phyloP scores from a whole-genome alignment of 1,140 invertebrate species.

The Aplysia californica region DNA sequence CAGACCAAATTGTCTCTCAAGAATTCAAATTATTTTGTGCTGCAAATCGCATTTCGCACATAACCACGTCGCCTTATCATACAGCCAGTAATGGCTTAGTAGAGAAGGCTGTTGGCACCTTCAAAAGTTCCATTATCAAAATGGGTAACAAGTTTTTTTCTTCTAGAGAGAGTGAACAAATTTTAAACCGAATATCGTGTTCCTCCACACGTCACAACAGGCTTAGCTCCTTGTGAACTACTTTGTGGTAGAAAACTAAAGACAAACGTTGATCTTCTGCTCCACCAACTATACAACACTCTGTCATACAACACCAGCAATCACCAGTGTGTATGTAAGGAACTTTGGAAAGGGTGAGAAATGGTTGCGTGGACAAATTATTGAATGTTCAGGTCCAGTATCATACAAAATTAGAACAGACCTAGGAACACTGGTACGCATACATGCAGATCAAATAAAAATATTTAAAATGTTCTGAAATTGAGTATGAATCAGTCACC shows the following conservation, averaged over 20 bases:
- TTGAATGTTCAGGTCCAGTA: too few species aligned
- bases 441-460: too few species aligned
- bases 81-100: constrained; percentile 48
- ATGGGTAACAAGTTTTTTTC: neutral
- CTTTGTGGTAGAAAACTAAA: neutral
- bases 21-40: constrained; percentile 62
- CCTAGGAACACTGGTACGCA: too few species aligned
- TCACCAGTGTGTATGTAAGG: too few species aligned
- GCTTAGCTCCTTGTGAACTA: neutral
- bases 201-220: neutral
- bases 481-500: too few species aligned
- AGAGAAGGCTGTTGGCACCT: constrained; percentile 31
- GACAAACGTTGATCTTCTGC: neutral
- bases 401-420: too few species aligned
- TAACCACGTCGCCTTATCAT: constrained; percentile 44
- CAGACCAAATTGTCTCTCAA: constrained; percentile 57
- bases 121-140: neutral
- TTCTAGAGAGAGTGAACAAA: neutral
- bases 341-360: too few species aligned
- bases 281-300: neutral
- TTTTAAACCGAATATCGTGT: neutral
- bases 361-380: too few species aligned
- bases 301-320: neutral
- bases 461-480: too few species aligned
- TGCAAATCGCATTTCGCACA: constrained; percentile 62